These are phyloP conservation scores for Lasioglossum malachurum DNA, from an alignment of 2,888 invertebrate species.

Conservation along the genomic window DNA sequence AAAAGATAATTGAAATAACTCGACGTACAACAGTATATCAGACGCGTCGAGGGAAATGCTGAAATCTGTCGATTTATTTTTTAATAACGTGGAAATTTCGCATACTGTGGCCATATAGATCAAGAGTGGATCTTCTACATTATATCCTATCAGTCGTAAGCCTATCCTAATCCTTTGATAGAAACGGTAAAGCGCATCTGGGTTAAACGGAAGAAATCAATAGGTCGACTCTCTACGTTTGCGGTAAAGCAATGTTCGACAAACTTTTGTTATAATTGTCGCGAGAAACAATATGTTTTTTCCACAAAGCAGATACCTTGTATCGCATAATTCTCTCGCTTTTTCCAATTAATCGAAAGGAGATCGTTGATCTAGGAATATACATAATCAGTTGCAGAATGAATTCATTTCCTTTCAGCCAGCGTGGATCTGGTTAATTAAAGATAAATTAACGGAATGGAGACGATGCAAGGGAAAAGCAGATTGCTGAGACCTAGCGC, in stretches of 20 bases:
- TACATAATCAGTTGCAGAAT: background rate
- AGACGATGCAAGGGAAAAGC: background rate
- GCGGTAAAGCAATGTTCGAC: background rate
- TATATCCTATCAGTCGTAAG: slow-evolving; percentile 28
- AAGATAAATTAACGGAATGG: background rate
- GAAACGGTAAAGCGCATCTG: slow-evolving; percentile 32
- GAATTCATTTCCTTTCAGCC: background rate
- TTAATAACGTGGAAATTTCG: slow-evolving; percentile 15
- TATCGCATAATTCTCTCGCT: background rate
- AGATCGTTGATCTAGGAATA: background rate
- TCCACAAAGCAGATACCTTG: too few species aligned
- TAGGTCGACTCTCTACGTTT: slow-evolving; percentile 11
- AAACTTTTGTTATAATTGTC: background rate
- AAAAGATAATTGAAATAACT: background rate
- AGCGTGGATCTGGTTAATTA: background rate
- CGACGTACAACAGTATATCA: background rate
- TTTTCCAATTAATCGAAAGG: background rate
- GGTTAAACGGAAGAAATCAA: slow-evolving; percentile 36
- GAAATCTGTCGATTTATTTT: slow-evolving; percentile 10
- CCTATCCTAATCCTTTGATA: slow-evolving; percentile 42
- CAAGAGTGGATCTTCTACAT: slow-evolving; percentile 15
- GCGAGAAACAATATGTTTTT: background rate
- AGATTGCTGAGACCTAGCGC: background rate
- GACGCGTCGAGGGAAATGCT: background rate
- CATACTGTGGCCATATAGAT: background rate